Evolutionary conservation across 2,113 vertebrate genomes (phyloP).

Genomic region (Leptobrachium leishanense): DNA sequence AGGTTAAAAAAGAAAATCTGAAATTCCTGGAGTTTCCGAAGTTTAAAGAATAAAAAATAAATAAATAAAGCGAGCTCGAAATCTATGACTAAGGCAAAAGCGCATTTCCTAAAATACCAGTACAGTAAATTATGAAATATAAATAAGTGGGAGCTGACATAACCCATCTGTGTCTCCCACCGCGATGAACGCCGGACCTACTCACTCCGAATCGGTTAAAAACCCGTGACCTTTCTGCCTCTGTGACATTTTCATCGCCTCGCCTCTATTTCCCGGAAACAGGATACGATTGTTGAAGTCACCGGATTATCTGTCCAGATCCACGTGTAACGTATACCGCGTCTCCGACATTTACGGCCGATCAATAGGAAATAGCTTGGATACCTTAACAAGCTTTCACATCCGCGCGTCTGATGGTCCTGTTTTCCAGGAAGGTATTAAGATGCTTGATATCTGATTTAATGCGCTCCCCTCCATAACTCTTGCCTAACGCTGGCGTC

Average conservation of each 20-base stretch:
- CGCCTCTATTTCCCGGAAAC: conserved; percentile 15
- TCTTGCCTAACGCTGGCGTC: not conserved
- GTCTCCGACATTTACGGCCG: conserved; percentile 9
- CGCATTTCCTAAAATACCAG: not conserved
- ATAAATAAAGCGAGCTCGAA: no score
- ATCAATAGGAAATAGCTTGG: conserved; percentile 45
- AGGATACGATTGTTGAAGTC: not conserved
- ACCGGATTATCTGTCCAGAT: conserved; percentile 25
- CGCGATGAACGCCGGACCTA: not conserved
- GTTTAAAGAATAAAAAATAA: no score
- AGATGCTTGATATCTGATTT: conserved; percentile 7
- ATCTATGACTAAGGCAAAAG: no score
- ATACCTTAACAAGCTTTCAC: conserved; percentile 43
- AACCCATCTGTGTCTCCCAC: not conserved
- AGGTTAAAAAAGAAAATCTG: no score
- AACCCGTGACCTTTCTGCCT: conserved; percentile 5
- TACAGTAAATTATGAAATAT: not conserved
- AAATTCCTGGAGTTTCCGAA: no score
- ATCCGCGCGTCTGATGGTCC: conserved; percentile 36
- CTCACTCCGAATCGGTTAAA: not conserved
- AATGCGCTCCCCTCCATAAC: conserved; percentile 51
- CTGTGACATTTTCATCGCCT: conserved; percentile 31
- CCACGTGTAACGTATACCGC: conserved; percentile 11
- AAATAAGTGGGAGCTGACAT: not conserved
- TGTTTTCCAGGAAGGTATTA: conserved; percentile 34